phyloP scores from a whole-genome alignment of 2,888 invertebrate genomes.

The Ochropacha duplaris region DNA sequence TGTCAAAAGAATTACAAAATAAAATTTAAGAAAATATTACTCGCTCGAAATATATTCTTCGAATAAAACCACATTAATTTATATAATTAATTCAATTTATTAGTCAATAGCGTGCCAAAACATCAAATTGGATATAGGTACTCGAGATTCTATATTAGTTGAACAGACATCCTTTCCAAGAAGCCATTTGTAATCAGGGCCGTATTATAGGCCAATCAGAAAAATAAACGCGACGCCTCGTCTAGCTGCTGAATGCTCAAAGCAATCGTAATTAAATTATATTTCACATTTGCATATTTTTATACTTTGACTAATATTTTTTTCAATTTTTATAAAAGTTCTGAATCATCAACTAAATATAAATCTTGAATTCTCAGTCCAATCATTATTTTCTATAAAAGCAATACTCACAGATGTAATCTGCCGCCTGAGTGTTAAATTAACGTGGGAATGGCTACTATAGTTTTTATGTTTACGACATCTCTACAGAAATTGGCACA shows the following conservation, averaged over 20 bases:
- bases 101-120: conserved; percentile 47
- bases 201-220: conserved; percentile 1
- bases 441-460: too few relatives aligned
- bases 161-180: conserved; percentile 37
- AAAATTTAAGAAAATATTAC: neutral
- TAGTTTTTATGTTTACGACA: too few relatives aligned
- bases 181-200: conserved; percentile 30
- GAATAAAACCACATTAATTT: neutral
- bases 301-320: neutral
- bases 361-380: neutral
- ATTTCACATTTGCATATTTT: neutral
- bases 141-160: conserved; percentile 16
- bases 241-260: neutral
- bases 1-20: neutral
- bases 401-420: too few relatives aligned
- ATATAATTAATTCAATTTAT: conserved; percentile 59
- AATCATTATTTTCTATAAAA: too few relatives aligned
- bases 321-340: neutral
- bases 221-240: neutral
- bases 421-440: too few relatives aligned
- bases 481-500: too few relatives aligned
- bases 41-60: neutral
- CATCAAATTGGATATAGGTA: conserved; percentile 25
- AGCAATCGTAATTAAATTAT: neutral
- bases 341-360: neutral